phyloP scores from a whole-genome alignment of 2,797 vertebrate species.

The Danio jaintianensis region DNA sequence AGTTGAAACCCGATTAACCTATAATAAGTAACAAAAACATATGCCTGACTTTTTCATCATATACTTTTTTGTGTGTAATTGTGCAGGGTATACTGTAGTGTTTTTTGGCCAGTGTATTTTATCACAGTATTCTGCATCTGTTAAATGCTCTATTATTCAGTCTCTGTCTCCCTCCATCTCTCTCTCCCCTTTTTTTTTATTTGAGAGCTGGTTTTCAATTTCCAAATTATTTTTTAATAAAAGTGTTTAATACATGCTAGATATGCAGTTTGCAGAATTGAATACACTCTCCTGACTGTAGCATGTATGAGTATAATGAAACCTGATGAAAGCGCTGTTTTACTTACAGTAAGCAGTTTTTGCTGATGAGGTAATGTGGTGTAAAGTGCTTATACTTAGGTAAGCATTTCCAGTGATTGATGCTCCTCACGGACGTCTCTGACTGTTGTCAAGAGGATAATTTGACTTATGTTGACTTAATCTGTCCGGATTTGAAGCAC shows the following conservation, averaged over 20 bases:
- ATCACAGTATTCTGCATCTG: background rate
- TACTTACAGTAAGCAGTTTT: slow-evolving; percentile 7
- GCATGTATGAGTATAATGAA: slow-evolving; percentile 35
- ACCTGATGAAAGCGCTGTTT: slow-evolving; percentile 15
- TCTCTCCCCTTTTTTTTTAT: background rate
- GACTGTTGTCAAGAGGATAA: slow-evolving; percentile 33
- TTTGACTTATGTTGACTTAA: slow-evolving; percentile 48
- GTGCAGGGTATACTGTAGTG: too few species aligned
- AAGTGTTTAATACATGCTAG: background rate
- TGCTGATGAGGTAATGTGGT: slow-evolving; percentile 27
- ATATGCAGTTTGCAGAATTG: background rate
- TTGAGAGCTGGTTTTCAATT: background rate
- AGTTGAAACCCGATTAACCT: too few species aligned
- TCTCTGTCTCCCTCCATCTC: background rate
- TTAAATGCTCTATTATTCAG: background rate
- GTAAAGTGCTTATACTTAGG: slow-evolving; percentile 27
- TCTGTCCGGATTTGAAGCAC: slow-evolving; percentile 40
- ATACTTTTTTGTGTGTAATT: too few species aligned
- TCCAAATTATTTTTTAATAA: background rate
- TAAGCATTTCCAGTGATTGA: slow-evolving; percentile 24
- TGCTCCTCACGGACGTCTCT: slow-evolving; percentile 28
- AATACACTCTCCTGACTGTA: background rate
- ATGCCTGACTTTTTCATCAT: too few species aligned
- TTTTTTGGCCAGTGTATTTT: background rate
- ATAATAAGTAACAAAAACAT: too few species aligned